phyloP scores from a whole-genome alignment of 2,113 vertebrate genomes.

The Fregetta grallaria region DNA sequence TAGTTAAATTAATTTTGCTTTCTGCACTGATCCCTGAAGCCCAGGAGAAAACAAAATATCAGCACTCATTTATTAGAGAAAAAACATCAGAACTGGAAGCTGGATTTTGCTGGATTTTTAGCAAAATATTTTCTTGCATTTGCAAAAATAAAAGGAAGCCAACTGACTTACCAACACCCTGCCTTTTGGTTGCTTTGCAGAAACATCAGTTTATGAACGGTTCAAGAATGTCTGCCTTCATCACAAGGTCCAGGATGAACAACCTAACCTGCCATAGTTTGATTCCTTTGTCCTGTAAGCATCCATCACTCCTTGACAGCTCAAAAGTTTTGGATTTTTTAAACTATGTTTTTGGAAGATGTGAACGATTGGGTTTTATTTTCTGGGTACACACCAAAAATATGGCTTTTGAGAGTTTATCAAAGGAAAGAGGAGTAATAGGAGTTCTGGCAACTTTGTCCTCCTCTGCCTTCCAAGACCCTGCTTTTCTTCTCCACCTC shows the following conservation, averaged over 20 bases:
- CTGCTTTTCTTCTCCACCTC: not conserved
- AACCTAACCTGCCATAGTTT: not conserved
- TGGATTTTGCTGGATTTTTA: not conserved
- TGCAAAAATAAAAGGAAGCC: not conserved
- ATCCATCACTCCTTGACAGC: not conserved
- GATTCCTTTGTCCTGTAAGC: not conserved
- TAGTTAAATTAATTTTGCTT: constrained; percentile 17
- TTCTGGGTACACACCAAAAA: not conserved
- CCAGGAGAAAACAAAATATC: constrained; percentile 9
- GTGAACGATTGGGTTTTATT: not conserved
- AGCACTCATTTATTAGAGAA: not conserved
- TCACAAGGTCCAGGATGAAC: not conserved
- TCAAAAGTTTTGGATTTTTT: not conserved
- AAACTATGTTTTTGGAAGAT: not conserved
- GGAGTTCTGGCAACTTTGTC: not conserved
- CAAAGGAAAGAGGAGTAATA: not conserved
- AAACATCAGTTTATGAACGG: not conserved
- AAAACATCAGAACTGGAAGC: not conserved
- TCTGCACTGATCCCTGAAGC: not conserved
- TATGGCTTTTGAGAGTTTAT: not conserved
- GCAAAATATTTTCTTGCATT: not conserved
- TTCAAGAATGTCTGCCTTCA: not conserved
- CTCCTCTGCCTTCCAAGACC: not conserved
- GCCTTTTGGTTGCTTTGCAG: not conserved
- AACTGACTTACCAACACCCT: not conserved